These are phyloP conservation scores for Thalassaphorura encarpata DNA, from an alignment of 1,140 invertebrate genomes.

Conservation along the genomic window DNA sequence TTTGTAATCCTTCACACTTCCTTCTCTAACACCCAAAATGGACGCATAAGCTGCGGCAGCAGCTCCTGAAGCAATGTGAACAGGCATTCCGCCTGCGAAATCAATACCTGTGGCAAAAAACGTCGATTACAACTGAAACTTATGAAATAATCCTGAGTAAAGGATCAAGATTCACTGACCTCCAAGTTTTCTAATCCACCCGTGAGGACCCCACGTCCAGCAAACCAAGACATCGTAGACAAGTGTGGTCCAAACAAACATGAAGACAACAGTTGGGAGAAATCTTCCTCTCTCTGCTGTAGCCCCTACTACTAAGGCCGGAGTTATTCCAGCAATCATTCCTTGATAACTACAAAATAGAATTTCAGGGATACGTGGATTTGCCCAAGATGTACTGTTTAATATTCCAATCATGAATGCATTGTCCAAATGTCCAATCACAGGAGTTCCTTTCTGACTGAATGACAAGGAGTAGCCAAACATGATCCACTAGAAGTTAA, in stretches of 20 bases:
- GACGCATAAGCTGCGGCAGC: conserved; percentile 25
- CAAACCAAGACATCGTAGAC: conserved; percentile 27
- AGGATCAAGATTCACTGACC: background rate
- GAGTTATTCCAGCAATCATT: conserved; percentile 30
- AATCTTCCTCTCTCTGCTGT: conserved; percentile 30
- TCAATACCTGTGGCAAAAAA: conserved; percentile 16
- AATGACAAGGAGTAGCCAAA: conserved; percentile 28
- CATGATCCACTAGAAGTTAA: conserved; percentile 19
- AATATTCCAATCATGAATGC: conserved; percentile 13
- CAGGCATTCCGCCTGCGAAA: conserved; percentile 27
- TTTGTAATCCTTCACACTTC: conserved; percentile 9
- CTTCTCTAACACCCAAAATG: conserved; percentile 23
- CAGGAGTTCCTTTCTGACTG: conserved; percentile 10
- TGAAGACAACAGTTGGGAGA: conserved; percentile 27
- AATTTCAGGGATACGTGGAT: conserved; percentile 23
- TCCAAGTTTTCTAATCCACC: conserved; percentile 14
- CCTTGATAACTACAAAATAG: conserved; percentile 27
- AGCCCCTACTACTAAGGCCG: conserved; percentile 27
- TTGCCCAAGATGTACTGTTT: background rate
- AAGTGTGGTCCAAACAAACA: conserved; percentile 28
- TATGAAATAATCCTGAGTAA: conserved; percentile 2
- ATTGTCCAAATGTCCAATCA: conserved; percentile 25
- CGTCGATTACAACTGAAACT: conserved; percentile 2
- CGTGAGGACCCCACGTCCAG: conserved; percentile 26
- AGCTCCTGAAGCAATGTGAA: conserved; percentile 26